Percentiles rank a stretch among this genome's conserved stretches.
Evolutionary conservation across 37 sponge, comb jelly and placozoan species (phyloP).

Genomic region (Petrosia ficiformis): DNA sequence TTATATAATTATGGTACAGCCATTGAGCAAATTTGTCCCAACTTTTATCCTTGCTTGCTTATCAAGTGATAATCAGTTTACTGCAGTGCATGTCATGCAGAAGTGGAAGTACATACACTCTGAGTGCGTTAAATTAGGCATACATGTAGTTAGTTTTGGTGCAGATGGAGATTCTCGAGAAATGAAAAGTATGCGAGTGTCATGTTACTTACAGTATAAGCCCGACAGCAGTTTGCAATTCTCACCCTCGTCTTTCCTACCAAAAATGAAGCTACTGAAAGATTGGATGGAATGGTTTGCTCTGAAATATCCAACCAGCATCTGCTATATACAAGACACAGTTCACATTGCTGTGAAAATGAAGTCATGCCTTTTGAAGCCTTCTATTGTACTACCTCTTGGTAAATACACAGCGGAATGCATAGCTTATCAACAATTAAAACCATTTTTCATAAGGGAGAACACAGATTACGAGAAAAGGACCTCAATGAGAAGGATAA

Average conservation of each 20-base stretch:
- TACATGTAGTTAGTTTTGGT: constrained; percentile 20
- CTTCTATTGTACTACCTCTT: constrained; percentile 11
- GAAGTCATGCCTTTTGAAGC: constrained; percentile 18
- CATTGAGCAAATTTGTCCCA: constrained; percentile 15
- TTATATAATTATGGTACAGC: constrained; percentile 47
- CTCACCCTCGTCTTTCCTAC: neutral
- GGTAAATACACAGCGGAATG: constrained; percentile 22
- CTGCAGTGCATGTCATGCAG: constrained; percentile 5
- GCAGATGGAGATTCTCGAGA: constrained; percentile 34
- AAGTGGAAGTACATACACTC: constrained; percentile 23
- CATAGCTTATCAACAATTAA: constrained; percentile 10
- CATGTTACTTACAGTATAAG: too few species aligned
- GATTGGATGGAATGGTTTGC: constrained; percentile 27
- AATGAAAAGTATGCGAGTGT: constrained; percentile 18
- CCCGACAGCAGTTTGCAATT: neutral
- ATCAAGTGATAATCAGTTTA: constrained; percentile 30
- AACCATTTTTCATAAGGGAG: constrained; percentile 9
- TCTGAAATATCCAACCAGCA: constrained; percentile 12
- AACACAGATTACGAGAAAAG: constrained; percentile 22
- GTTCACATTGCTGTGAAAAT: constrained; percentile 46
- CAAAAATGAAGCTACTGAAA: neutral
- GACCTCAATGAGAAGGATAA: constrained; percentile 16
- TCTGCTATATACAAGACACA: constrained; percentile 26
- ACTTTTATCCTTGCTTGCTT: constrained; percentile 22
- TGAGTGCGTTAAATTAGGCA: constrained; percentile 6